These are phyloP conservation scores for Sphaerodactylus townsendi DNA, from an alignment of 2,113 vertebrate species.

Conservation along the genomic window DNA sequence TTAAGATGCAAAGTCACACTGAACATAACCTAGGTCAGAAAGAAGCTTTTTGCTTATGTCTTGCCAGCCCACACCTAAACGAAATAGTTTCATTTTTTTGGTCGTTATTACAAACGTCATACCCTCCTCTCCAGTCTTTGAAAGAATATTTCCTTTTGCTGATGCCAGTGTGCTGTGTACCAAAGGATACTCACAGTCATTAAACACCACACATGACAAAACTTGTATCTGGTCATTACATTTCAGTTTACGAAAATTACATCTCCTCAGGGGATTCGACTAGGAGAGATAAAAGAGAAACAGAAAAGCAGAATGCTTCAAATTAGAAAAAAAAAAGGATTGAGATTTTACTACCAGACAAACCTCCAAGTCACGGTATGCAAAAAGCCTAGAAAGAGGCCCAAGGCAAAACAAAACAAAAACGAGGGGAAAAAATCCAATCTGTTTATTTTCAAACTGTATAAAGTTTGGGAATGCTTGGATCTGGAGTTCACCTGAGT, in stretches of 20 bases:
- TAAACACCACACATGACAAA: slow-evolving; percentile 28
- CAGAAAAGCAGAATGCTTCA: slow-evolving; percentile 46
- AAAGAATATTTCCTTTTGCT: slow-evolving; percentile 12
- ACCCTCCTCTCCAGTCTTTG: slow-evolving; percentile 1
- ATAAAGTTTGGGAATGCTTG: slow-evolving; percentile 9
- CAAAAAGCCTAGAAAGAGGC: slow-evolving; percentile 53
- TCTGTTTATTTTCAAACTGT: slow-evolving; percentile 55
- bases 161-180: slow-evolving; percentile 14
- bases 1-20: too few species aligned
- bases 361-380: slow-evolving; percentile 47
- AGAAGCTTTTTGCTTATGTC: too few species aligned
- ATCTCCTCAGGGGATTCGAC: slow-evolving; percentile 66
- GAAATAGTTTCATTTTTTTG: too few species aligned
- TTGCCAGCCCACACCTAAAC: too few species aligned
- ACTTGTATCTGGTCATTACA: slow-evolving; percentile 67
- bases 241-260: slow-evolving; percentile 75
- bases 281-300: slow-evolving; percentile 75
- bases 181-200: slow-evolving; percentile 55
- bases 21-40: too few species aligned
- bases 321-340: slow-evolving; percentile 55
- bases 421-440: slow-evolving; percentile 36
- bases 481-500: slow-evolving; percentile 60
- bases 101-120: too few species aligned
- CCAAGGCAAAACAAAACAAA: slow-evolving; percentile 44
- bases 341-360: slow-evolving; percentile 50